Evolutionary conservation across 23 tunicate genomes (phyloP).

Genomic region (Aplidium turbinatum): DNA sequence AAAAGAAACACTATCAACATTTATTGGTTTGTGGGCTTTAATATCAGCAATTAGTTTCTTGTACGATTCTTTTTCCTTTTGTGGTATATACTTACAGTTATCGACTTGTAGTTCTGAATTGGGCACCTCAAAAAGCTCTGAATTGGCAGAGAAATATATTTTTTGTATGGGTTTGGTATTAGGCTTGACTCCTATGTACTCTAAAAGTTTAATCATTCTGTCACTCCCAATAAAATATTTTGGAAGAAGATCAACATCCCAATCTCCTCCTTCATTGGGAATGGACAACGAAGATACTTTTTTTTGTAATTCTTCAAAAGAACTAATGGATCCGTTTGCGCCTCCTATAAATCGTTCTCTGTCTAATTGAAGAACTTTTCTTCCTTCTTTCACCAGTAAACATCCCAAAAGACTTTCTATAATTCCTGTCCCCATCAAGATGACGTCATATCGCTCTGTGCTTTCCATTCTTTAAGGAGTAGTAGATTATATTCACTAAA

Average conservation of each 20-base stretch:
- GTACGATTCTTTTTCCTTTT: not conserved
- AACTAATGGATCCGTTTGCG: slow-evolving; percentile 25
- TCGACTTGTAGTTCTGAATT: slow-evolving; percentile 4
- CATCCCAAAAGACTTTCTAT: slow-evolving; percentile 27
- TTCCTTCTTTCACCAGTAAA: slow-evolving; percentile 30
- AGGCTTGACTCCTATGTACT: slow-evolving; percentile 14
- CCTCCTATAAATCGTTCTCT: slow-evolving; percentile 49
- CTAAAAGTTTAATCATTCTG: slow-evolving; percentile 2
- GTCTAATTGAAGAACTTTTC: slow-evolving; percentile 17
- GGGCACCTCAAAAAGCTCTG: not conserved
- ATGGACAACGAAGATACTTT: not conserved
- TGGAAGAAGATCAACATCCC: slow-evolving; percentile 23
- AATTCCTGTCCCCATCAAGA: slow-evolving; percentile 37
- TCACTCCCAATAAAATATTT: slow-evolving; percentile 23
- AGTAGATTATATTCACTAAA: too few species aligned
- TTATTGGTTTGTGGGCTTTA: not conserved
- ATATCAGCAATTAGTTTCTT: not conserved
- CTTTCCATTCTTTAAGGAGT: slow-evolving; percentile 23
- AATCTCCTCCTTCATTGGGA: not conserved
- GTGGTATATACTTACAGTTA: not conserved
- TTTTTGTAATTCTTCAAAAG: slow-evolving; percentile 4
- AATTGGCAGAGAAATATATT: not conserved
- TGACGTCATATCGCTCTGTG: slow-evolving; percentile 23
- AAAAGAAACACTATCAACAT: too few species aligned
- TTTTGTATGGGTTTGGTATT: slow-evolving; percentile 8